phyloP scores from a whole-genome alignment of 2,113 vertebrate species.

The Dendropsophus ebraccatus region DNA sequence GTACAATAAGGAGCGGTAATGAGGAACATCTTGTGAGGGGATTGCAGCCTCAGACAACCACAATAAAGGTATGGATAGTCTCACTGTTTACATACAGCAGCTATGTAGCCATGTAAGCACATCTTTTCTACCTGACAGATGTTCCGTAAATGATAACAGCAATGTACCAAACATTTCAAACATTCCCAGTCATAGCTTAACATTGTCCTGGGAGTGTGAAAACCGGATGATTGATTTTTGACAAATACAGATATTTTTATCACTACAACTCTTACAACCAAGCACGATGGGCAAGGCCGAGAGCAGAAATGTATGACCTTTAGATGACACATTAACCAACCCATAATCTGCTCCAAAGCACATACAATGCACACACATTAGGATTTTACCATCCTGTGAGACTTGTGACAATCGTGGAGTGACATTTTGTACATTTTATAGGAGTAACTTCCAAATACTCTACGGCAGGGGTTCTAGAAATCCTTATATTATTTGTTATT shows the following conservation, averaged over 20 bases:
- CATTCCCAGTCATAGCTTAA: too few species aligned
- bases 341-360: background rate
- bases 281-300: background rate
- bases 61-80: too few species aligned
- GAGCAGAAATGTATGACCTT: background rate
- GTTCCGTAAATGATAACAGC: too few species aligned
- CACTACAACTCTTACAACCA: background rate
- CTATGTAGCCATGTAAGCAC: too few species aligned
- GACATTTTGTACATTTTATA: background rate
- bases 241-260: background rate
- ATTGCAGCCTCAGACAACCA: too few species aligned
- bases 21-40: too few species aligned
- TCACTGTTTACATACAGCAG: too few species aligned
- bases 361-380: background rate
- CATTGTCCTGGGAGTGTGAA: background rate
- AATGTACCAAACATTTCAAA: too few species aligned
- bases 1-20: too few species aligned
- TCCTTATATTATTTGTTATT: conserved; percentile 2
- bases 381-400: background rate
- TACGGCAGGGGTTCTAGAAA: background rate
- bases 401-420: background rate
- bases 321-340: background rate
- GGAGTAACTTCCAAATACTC: background rate
- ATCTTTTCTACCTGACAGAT: too few species aligned
- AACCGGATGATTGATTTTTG: background rate